phyloP scores from a whole-genome alignment of 2,797 vertebrate species.

The Sebastes hubbsi region DNA sequence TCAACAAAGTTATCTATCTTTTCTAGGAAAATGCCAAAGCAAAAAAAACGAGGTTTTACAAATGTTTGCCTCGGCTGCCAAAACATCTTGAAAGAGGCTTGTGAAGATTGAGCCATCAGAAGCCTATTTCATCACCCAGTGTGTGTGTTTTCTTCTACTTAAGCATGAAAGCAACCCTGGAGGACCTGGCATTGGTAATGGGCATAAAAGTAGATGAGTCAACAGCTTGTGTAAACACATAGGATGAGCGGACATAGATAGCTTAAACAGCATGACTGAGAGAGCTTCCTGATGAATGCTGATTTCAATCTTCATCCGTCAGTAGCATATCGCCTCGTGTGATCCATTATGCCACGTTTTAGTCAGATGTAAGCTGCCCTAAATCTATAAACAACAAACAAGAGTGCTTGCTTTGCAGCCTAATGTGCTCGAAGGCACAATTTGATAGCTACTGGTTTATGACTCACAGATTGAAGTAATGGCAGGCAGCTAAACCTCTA shows the following conservation, averaged over 20 bases:
- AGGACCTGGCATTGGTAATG: constrained; percentile 36
- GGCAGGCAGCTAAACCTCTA: constrained; percentile 35
- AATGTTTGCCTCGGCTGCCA: constrained; percentile 11
- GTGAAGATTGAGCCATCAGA: background rate
- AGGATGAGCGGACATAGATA: constrained; percentile 28
- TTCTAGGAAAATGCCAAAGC: background rate
- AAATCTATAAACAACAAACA: constrained; percentile 49
- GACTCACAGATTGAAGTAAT: constrained; percentile 48
- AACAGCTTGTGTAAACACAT: constrained; percentile 49
- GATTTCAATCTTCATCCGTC: constrained; percentile 57
- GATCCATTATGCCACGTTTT: constrained; percentile 55
- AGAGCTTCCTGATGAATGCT: constrained; percentile 52
- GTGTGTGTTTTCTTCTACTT: constrained; percentile 13
- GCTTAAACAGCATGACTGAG: constrained; percentile 46
- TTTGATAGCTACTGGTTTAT: constrained; percentile 56
- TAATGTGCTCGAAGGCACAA: constrained; percentile 49
- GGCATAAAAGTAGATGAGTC: constrained; percentile 57
- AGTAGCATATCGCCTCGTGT: constrained; percentile 20
- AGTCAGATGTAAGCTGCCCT: constrained; percentile 50
- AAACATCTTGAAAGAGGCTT: constrained; percentile 11
- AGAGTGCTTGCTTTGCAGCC: constrained; percentile 40
- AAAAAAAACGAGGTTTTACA: background rate
- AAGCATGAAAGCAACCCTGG: constrained; percentile 26
- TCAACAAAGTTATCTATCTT: background rate
- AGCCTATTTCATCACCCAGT: background rate